Evolutionary conservation across 2,888 invertebrate species (phyloP).

Genomic region (Drosophila lutescens): DNA sequence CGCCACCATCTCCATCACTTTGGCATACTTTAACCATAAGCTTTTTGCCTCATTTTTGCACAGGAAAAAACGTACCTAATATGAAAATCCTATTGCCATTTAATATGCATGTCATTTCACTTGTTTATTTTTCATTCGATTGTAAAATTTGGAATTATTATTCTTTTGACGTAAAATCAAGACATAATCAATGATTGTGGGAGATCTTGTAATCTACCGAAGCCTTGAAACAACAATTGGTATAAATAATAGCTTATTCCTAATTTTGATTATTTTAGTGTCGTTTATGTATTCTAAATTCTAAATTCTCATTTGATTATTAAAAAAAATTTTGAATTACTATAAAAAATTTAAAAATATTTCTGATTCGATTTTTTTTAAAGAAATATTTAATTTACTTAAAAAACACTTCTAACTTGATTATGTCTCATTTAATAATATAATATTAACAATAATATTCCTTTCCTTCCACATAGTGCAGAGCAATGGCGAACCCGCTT

Average conservation of each 20-base stretch:
- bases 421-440: too few species aligned
- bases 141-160: not conserved
- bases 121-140: not conserved
- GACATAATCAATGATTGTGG: not conserved
- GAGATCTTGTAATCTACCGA: not conserved
- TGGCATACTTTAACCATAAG: constrained; percentile 13
- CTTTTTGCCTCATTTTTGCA: constrained; percentile 12
- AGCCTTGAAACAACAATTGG: too few species aligned
- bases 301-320: too few species aligned
- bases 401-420: too few species aligned
- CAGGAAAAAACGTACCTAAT: constrained; percentile 7
- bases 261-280: too few species aligned
- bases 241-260: too few species aligned
- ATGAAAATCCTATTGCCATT: not conserved
- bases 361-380: too few species aligned
- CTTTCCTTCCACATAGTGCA: constrained; percentile 66
- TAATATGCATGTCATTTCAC: not conserved
- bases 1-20: constrained; percentile 31
- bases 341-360: too few species aligned
- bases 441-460: too few species aligned
- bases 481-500: constrained; percentile 72
- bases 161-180: not conserved
- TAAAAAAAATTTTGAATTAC: too few species aligned
- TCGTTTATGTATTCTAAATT: too few species aligned
- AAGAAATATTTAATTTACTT: too few species aligned